A percentile compares a stretch with the other conserved stretches of the same genome.
Evolutionary conservation across 2,797 vertebrate species (phyloP).

Genomic region (Gymnocypris eckloni): DNA sequence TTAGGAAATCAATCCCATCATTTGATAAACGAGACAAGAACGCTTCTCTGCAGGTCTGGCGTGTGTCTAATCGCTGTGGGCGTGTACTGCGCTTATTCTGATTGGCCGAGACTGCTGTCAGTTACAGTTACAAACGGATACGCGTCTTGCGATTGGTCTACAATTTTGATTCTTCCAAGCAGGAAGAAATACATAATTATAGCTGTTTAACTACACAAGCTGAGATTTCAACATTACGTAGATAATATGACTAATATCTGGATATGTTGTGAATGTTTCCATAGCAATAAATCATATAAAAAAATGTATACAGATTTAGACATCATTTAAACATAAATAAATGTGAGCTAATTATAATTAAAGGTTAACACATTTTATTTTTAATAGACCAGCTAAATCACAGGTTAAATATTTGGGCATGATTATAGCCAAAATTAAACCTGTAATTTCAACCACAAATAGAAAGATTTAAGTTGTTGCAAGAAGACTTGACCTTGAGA

Average conservation of each 20-base stretch:
- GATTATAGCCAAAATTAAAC: not conserved
- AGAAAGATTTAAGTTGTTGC: not conserved
- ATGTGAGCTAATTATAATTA: not conserved
- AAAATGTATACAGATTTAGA: not conserved
- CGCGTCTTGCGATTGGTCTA: constrained; percentile 6
- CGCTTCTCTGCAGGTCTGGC: not conserved
- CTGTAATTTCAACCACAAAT: not conserved
- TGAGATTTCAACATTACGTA: not conserved
- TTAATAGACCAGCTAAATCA: not conserved
- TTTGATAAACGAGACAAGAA: not conserved
- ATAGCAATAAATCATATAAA: not conserved
- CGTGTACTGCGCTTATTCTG: not conserved
- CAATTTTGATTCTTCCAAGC: not conserved
- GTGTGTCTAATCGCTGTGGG: not conserved
- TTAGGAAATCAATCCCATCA: not conserved
- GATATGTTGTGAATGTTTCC: not conserved
- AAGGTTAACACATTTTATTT: not conserved
- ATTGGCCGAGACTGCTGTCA: constrained; percentile 15
- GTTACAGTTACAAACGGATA: not conserved
- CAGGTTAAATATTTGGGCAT: not conserved
- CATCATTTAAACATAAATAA: not conserved
- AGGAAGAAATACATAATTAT: not conserved
- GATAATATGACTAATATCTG: not conserved
- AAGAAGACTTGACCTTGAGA: not conserved
- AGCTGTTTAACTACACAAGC: not conserved